These are phyloP conservation scores for Erpetoichthys calabaricus DNA, from an alignment of 2,797 vertebrate species.

Conservation along the genomic window DNA sequence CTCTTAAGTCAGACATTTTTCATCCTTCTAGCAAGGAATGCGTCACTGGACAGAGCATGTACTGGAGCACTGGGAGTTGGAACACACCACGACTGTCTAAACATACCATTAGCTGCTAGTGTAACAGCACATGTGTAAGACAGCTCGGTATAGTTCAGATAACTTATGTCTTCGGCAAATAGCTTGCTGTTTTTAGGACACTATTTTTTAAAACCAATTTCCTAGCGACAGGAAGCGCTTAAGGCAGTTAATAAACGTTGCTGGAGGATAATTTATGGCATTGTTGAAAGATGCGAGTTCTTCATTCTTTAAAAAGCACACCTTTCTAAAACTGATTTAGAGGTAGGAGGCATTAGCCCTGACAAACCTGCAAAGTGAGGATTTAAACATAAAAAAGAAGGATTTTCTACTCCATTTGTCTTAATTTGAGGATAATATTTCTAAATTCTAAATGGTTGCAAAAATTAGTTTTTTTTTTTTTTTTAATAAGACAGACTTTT, in stretches of 20 bases:
- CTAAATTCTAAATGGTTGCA: no score
- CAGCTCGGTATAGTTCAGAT: slow-evolving; percentile 54
- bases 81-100: slow-evolving; percentile 54
- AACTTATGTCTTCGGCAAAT: slow-evolving; percentile 39
- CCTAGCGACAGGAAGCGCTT: slow-evolving; percentile 13
- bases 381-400: no score
- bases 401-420: slow-evolving; percentile 1
- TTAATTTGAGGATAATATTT: background rate
- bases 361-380: background rate
- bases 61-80: slow-evolving; percentile 41
- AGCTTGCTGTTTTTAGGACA: slow-evolving; percentile 26
- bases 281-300: slow-evolving; percentile 4
- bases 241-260: slow-evolving; percentile 14
- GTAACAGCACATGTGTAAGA: slow-evolving; percentile 51
- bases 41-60: slow-evolving; percentile 38
- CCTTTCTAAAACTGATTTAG: slow-evolving; percentile 3
- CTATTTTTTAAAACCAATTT: slow-evolving; percentile 46
- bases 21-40: slow-evolving; percentile 40
- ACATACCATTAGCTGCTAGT: slow-evolving; percentile 57
- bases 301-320: slow-evolving; percentile 11
- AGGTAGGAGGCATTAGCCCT: background rate
- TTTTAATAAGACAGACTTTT: no score
- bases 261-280: slow-evolving; percentile 12
- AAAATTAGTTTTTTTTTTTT: no score
- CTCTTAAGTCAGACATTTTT: slow-evolving; percentile 35